Percentiles rank a stretch among this genome's conserved stretches.
Evolutionary conservation across 2,113 vertebrate genomes (phyloP).

Genomic region (Grammomys dolichurus): DNA sequence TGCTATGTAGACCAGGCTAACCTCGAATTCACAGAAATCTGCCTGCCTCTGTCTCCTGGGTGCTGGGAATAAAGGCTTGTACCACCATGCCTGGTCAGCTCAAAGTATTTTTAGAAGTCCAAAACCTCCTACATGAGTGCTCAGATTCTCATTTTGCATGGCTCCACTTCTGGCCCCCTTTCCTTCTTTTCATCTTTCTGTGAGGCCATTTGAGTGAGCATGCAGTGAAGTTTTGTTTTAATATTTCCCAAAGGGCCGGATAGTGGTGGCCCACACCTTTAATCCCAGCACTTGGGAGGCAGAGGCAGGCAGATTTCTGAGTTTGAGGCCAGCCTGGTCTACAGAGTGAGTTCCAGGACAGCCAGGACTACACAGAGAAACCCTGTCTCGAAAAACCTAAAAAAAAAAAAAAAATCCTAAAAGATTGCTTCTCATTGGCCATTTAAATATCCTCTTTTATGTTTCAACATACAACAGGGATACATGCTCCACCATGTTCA

Average conservation of each 20-base stretch:
- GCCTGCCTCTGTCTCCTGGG: background rate
- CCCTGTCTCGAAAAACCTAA: too few relatives aligned
- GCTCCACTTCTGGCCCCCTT: background rate
- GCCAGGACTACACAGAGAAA: too few relatives aligned
- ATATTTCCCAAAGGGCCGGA: background rate
- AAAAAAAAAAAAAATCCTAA: background rate
- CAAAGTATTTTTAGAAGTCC: background rate
- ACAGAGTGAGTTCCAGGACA: too few relatives aligned
- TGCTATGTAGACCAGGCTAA: background rate
- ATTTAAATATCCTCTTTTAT: slow-evolving; percentile 19
- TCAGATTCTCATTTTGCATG: background rate
- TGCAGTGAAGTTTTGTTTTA: background rate
- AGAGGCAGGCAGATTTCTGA: too few relatives aligned
- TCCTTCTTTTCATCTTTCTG: background rate
- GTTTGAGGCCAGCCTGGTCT: too few relatives aligned
- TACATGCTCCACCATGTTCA: too few relatives aligned
- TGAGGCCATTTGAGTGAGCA: background rate
- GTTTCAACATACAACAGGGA: too few relatives aligned
- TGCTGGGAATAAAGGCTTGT: background rate
- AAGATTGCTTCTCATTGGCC: background rate
- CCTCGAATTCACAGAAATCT: background rate
- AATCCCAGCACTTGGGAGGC: too few relatives aligned
- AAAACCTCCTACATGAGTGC: background rate
- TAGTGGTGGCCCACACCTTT: too few relatives aligned
- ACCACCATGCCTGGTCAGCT: background rate